Evolutionary conservation across 2,888 invertebrate genomes (phyloP), one percentile per base, ranked within the genome.

Genomic region (Ernsta delagoae): DNA sequence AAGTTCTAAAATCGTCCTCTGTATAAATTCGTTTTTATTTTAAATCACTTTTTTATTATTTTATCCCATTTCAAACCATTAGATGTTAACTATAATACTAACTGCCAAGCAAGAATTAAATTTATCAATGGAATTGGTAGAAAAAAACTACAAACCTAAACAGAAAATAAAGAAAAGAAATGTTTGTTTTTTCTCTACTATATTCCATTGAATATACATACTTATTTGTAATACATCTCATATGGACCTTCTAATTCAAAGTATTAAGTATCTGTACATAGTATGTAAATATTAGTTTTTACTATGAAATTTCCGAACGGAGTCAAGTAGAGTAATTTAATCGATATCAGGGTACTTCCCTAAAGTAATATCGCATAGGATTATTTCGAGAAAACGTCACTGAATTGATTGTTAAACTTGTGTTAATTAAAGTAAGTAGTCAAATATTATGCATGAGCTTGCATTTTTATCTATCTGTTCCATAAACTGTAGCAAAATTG

Each of bases 281-380:
- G n/a, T 57, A 41, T 87, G 88, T 88, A 87, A 76, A 88, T 89
- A 76, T 74, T 88, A 88, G 85, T 74, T 76, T 81, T 79, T 81
- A 86, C 70, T 78, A 82, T 81, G 74, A 74, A 74, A 74, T 72
- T 77, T 84, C 79, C 76, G 77, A 79, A 81, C 76, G 79, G 79
- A 80, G 79, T 78, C 77, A 81, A 82, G 85, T 89, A 89, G 87
- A 79, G 62, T 72, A 73, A 68, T 70, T 64, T 70, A 84, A 88
- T 88, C 87, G 87, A 91, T 91, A 92, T 92, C 92, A 92, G 92
- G 92, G 92, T 92, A 92, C 82, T 83, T 87, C 89, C 90, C 89
- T 84, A 83, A 50, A 54, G 62, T 59, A 60, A 53, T 53, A 66
- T 66, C 53, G 66, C 66, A 60, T 60, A 53, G 50, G 43, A 53